Base-by-base conservation (phyloP, 2,797 vertebrate species). In the Acanthopagrus latus region DNA sequence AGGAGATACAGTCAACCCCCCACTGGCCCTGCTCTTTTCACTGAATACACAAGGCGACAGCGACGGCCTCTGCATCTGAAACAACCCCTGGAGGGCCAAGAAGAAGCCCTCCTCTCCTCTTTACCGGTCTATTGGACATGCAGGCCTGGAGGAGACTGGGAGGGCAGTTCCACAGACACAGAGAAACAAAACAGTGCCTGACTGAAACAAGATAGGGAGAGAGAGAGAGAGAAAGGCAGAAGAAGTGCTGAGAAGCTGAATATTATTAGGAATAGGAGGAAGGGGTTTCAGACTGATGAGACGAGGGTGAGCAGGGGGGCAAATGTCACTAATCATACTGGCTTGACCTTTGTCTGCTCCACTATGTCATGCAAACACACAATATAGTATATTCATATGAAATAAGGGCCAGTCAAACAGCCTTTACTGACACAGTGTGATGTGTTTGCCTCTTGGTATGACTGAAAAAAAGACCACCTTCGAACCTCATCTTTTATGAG, bases 11-110 rank as follows among this genome's bases (percentile, higher is more conserved):
- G 86, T 84, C 83, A 73, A 64, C 63, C 84, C 72, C 90, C 84
- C n/a, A 18, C 74, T 46, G 73, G 54, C 65, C 33, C 56, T 76
- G 69, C 82, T 85, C 84, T 81, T 93, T 95, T 95, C 90, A 94
- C 63, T 84, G 80, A 89, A 89, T 86, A 91, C 89, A 92, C 86
- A 90, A 88, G 88, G 90, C 81, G 88, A 90, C 78, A 88, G 84
- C 79, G 80, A 84, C 62, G 68, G 89, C 89, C 84, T 90, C 91
- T 88, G 78, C 65, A 89, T 91, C 85, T 86, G 84, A 88, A 85
- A 69, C 72, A 66, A 73, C 78, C 77, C 88, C 87, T 64, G 77
- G 71, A 83, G 88, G 70, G 82, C 76, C 16, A 50, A 64, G 73
- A 81, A 75, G 78, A 71, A 82, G 74, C 68, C 11, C 76, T 54